Percentiles rank a stretch among this genome's conserved stretches.
Conservation (phyloP, 2,888 invertebrate species). For the Dryadula phaetusa region DNA sequence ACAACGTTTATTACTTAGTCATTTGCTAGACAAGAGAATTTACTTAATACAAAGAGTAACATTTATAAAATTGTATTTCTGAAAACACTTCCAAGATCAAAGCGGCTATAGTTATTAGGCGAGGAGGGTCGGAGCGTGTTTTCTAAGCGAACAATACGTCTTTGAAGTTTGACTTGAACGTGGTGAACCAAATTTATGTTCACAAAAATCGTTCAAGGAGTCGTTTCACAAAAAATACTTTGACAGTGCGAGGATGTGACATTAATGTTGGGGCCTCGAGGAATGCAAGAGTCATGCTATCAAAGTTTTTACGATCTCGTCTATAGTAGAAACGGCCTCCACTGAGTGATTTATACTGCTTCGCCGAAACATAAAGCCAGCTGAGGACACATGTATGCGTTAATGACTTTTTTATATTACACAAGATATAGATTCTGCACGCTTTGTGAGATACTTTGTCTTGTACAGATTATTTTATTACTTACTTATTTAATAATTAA, state of each 20-base stretch:
- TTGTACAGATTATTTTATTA: neutral
- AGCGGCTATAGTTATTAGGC: slow-evolving; percentile 46
- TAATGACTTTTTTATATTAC: slow-evolving; percentile 41
- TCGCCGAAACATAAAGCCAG: slow-evolving; percentile 71
- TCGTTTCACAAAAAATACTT: slow-evolving; percentile 66
- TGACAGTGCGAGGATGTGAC: slow-evolving; percentile 58
- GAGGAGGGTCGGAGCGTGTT: slow-evolving; percentile 54
- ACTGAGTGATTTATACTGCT: slow-evolving; percentile 71
- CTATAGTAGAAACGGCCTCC: slow-evolving; percentile 64
- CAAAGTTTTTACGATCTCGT: slow-evolving; percentile 72
- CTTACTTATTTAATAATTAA: too few relatives aligned
- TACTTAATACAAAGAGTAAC: slow-evolving; percentile 21
- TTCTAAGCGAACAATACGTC: slow-evolving; percentile 53
- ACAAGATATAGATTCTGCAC: slow-evolving; percentile 20
- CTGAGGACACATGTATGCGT: slow-evolving; percentile 70
- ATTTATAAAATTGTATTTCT: slow-evolving; percentile 36
- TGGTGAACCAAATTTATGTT: slow-evolving; percentile 63
- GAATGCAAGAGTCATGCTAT: slow-evolving; percentile 69
- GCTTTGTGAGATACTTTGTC: slow-evolving; percentile 25
- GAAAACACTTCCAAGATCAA: slow-evolving; percentile 49
- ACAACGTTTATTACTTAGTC: neutral
- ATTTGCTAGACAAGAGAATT: slow-evolving; percentile 15
- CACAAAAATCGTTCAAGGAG: slow-evolving; percentile 71
- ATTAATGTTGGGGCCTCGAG: slow-evolving; percentile 65
- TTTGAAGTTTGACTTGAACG: slow-evolving; percentile 70